These are phyloP conservation scores for Formica exsecta DNA, from an alignment of 1,140 invertebrate species.

Conservation along the genomic window DNA sequence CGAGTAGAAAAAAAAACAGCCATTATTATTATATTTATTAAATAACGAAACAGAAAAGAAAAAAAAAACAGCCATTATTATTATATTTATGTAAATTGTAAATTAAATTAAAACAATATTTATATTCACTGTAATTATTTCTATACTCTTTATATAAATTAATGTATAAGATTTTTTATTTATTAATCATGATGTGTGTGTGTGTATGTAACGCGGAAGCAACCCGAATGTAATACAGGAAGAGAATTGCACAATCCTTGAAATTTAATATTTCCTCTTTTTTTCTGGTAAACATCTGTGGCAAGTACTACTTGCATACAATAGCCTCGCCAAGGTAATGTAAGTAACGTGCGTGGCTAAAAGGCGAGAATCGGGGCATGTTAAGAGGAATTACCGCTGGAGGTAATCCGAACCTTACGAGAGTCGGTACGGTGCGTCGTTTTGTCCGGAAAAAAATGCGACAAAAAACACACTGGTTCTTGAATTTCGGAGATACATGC, in stretches of 20 bases:
- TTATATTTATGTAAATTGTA: conserved; percentile 15
- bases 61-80: neutral
- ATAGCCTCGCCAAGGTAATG: conserved; percentile 66
- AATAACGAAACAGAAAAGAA: no score
- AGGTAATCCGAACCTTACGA: conserved; percentile 58
- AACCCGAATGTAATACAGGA: conserved; percentile 14
- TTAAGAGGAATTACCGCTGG: conserved; percentile 71
- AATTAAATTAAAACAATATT: neutral
- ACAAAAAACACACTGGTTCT: conserved; percentile 51
- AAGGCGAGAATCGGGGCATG: conserved; percentile 66
- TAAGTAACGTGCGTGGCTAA: conserved; percentile 68
- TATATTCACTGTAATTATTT: neutral
- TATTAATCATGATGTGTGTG: neutral
- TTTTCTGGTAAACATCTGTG: conserved; percentile 15
- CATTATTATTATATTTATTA: neutral
- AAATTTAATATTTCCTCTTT: conserved; percentile 72
- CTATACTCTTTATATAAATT: neutral
- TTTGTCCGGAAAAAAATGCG: conserved; percentile 69
- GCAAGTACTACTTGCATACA: conserved; percentile 39
- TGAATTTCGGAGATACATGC: neutral
- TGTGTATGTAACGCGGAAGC: neutral
- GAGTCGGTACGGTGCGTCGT: conserved; percentile 37
- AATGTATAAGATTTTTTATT: conserved; percentile 10
- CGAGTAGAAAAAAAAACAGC: neutral
- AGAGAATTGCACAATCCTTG: conserved; percentile 52